These are phyloP conservation scores for Zele albiditarsus DNA, from an alignment of 2,888 invertebrate species.

Conservation along the genomic window DNA sequence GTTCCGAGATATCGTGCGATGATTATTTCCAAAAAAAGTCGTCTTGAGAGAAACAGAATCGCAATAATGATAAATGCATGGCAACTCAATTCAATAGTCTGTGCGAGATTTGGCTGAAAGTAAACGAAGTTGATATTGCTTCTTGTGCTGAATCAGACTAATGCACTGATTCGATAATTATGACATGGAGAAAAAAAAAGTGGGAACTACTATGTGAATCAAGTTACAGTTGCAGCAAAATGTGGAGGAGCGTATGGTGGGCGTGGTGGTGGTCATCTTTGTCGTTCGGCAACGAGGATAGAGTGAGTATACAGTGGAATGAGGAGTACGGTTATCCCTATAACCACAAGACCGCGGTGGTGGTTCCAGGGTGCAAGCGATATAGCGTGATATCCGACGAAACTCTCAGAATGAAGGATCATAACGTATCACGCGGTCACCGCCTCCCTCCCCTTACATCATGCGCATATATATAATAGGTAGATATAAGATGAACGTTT, in stretches of 20 bases:
- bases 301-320: slow-evolving; percentile 18
- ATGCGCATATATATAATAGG: not conserved
- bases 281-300: not conserved
- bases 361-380: slow-evolving; percentile 30
- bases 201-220: no score
- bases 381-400: slow-evolving; percentile 41
- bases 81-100: no score
- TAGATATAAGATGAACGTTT: not conserved
- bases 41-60: no score
- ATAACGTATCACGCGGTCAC: slow-evolving; percentile 33
- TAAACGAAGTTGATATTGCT: no score
- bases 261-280: not conserved
- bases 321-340: slow-evolving; percentile 35
- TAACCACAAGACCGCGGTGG: slow-evolving; percentile 42
- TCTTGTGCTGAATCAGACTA: no score
- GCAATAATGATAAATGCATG: no score
- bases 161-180: no score
- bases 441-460: not conserved
- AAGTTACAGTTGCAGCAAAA: no score
- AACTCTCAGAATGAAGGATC: slow-evolving; percentile 37
- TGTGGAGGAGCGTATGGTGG: not conserved
- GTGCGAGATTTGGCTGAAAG: no score
- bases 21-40: no score
- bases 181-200: no score
- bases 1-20: no score